Conservation (phyloP, 2,797 vertebrate genomes). For the Lagodon rhomboides region DNA sequence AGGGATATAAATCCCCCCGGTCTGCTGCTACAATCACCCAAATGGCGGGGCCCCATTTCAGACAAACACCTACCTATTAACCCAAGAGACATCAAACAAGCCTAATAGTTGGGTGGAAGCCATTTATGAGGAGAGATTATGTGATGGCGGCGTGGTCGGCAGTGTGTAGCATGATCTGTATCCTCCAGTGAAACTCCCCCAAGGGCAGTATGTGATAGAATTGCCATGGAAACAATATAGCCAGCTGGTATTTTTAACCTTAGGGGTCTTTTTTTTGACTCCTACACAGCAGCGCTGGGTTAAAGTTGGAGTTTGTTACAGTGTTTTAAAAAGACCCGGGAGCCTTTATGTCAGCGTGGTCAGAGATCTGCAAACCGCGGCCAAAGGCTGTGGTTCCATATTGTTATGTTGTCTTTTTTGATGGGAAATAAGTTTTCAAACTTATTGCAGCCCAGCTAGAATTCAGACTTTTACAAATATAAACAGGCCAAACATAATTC, state of each 20-base stretch:
- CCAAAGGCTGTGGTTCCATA: background rate
- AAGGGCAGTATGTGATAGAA: conserved; percentile 41
- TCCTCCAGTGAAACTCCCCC: conserved; percentile 33
- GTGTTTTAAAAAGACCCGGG: background rate
- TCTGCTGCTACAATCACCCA: conserved; percentile 44
- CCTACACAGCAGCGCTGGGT: conserved; percentile 49
- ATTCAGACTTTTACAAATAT: background rate
- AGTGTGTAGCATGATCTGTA: conserved; percentile 52
- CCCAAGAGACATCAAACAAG: conserved; percentile 62
- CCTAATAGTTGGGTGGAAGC: conserved; percentile 55
- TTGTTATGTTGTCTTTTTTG: background rate
- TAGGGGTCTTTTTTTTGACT: conserved; percentile 52
- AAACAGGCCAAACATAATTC: background rate
- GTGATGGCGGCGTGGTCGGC: conserved; percentile 36
- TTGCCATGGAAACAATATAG: conserved; percentile 77
- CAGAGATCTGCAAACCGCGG: conserved; percentile 6
- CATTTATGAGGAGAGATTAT: conserved; percentile 23
- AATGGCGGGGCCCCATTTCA: conserved; percentile 44
- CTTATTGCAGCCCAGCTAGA: background rate
- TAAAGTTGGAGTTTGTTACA: conserved; percentile 28
- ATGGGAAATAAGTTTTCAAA: background rate
- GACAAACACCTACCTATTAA: conserved; percentile 67
- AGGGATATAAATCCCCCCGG: conserved; percentile 39
- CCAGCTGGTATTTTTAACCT: conserved; percentile 56
- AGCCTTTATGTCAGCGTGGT: background rate